Evolutionary conservation across 2,797 vertebrate genomes (phyloP).

Genomic region (Paramormyrops hopkinsi): DNA sequence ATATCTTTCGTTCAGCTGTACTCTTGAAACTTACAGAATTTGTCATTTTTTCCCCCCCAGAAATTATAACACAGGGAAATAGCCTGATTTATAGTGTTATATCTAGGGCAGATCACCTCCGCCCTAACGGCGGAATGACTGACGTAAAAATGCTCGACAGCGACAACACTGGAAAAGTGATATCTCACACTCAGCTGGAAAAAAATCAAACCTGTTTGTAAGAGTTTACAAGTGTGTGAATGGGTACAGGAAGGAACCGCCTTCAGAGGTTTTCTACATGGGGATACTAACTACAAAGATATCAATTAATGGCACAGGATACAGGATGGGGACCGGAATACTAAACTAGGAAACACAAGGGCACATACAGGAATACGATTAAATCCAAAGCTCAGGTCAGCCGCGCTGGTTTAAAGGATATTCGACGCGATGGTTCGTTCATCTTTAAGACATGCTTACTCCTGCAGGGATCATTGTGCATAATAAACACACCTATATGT

Average conservation of each 20-base stretch:
- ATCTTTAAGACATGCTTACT: neutral
- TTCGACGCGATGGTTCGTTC: neutral
- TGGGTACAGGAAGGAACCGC: neutral
- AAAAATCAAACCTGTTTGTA: neutral
- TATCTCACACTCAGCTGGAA: neutral
- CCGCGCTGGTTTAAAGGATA: neutral
- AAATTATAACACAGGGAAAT: neutral
- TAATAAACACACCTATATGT: slow-evolving; percentile 13
- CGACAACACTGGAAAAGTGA: neutral
- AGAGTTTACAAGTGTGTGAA: neutral
- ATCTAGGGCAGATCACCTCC: neutral
- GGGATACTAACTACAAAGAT: neutral
- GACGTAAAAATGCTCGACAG: neutral
- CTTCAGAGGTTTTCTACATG: neutral
- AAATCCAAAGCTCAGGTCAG: neutral
- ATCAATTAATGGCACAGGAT: neutral
- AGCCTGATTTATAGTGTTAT: neutral
- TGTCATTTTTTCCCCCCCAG: neutral
- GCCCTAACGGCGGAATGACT: neutral
- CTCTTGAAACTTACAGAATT: neutral
- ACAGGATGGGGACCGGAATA: neutral
- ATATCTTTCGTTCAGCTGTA: neutral
- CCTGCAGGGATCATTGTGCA: slow-evolving; percentile 1
- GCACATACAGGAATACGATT: neutral
- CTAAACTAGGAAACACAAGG: neutral